These are phyloP conservation scores for Koerneria pararmatus DNA, from an alignment of 2,888 invertebrate species.

Conservation along the genomic window DNA sequence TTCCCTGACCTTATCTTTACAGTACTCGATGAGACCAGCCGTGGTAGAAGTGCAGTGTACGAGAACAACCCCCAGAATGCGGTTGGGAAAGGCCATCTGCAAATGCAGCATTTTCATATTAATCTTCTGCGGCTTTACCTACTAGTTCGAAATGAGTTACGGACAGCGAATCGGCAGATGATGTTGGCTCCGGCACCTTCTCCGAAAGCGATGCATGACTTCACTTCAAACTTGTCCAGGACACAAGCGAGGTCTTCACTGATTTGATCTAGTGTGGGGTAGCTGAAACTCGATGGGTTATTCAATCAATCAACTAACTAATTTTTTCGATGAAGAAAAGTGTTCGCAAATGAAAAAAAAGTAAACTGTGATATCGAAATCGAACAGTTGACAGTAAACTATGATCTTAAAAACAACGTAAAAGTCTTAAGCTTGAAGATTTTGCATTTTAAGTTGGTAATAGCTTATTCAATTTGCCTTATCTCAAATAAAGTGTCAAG, in stretches of 20 bases:
- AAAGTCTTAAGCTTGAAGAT: too few relatives aligned
- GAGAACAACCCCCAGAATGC: conserved; percentile 76
- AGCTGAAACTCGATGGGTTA: too few relatives aligned
- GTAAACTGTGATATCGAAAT: too few relatives aligned
- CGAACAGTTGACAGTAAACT: too few relatives aligned
- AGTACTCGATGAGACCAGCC: conserved; percentile 79
- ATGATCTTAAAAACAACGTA: too few relatives aligned
- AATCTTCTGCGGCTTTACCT: not conserved
- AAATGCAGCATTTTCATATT: conserved; percentile 24
- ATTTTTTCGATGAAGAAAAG: too few relatives aligned
- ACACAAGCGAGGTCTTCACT: conserved; percentile 79
- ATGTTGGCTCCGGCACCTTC: conserved; percentile 86
- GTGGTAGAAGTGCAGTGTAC: conserved; percentile 84
- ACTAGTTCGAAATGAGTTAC: conserved; percentile 26
- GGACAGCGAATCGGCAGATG: conserved; percentile 75
- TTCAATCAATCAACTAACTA: too few relatives aligned
- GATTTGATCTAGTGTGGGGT: conserved; percentile 77
- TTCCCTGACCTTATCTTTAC: conserved; percentile 73
- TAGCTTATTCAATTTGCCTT: too few relatives aligned
- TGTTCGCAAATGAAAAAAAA: too few relatives aligned
- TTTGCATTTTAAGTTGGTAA: too few relatives aligned
- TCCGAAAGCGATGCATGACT: conserved; percentile 77
- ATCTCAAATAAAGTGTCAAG: too few relatives aligned
- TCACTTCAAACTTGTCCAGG: conserved; percentile 74
- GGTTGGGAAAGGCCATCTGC: conserved; percentile 73